A percentile compares a stretch with the other conserved stretches of the same genome.
phyloP scores from a whole-genome alignment of 2,797 vertebrate species.

The Neomorphus geoffroyi region DNA sequence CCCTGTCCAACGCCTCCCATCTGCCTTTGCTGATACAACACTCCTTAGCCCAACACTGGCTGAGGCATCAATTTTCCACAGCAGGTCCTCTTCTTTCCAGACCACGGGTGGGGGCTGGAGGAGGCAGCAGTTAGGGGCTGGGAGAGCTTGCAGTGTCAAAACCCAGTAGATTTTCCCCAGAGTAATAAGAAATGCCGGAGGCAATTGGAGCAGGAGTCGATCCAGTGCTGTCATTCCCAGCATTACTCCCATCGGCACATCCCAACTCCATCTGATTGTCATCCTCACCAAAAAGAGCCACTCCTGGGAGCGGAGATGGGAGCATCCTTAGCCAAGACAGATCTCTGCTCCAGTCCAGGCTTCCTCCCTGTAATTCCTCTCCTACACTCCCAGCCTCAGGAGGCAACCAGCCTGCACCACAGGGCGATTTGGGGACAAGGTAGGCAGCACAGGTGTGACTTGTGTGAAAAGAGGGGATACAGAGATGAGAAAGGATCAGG shows the following conservation, averaged over 20 bases:
- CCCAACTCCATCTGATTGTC: fast-evolving
- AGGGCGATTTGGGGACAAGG: not conserved
- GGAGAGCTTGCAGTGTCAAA: not conserved
- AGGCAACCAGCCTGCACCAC: not conserved
- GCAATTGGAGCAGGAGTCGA: not conserved
- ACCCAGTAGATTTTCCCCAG: not conserved
- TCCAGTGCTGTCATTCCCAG: not conserved
- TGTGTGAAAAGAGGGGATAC: not conserved
- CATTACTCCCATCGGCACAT: not conserved
- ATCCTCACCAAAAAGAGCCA: not conserved
- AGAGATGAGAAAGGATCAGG: not conserved
- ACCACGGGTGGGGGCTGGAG: too few species aligned
- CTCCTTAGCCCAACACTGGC: not conserved
- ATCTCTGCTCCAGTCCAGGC: not conserved
- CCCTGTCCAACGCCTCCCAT: not conserved
- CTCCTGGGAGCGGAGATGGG: not conserved
- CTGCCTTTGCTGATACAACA: not conserved
- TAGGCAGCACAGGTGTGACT: not conserved
- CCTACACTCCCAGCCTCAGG: not conserved
- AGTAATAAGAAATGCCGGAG: not conserved
- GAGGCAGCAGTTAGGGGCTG: not conserved
- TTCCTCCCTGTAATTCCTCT: not conserved
- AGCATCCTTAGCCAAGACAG: not conserved
- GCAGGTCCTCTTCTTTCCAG: not conserved
- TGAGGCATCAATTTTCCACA: not conserved